Conservation (phyloP, 92 coral and sea anemone genomes). For the Actinostola sp. region DNA sequence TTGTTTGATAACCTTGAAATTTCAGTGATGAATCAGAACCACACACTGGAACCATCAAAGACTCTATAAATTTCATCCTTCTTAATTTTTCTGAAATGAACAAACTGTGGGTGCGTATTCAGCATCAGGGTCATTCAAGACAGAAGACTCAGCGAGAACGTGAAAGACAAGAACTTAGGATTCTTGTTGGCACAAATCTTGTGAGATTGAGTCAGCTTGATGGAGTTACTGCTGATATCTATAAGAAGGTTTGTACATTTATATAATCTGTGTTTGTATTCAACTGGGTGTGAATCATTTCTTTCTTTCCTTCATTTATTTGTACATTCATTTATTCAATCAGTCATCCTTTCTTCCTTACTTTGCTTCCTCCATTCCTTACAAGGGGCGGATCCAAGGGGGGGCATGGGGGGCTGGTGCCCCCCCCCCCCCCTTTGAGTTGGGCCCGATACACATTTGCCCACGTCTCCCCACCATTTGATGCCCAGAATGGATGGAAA, state of each 20-base stretch:
- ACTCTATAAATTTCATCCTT: slow-evolving; percentile 87
- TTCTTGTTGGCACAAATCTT: slow-evolving; percentile 94
- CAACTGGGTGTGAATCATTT: background rate
- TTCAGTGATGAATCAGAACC: slow-evolving; percentile 61
- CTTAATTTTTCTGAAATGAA: slow-evolving; percentile 98
- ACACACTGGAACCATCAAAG: slow-evolving; percentile 85
- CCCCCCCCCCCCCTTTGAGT: too few relatives aligned
- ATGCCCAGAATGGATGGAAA: too few relatives aligned
- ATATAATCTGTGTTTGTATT: background rate
- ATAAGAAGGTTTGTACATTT: slow-evolving; percentile 60
- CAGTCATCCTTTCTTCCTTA: background rate
- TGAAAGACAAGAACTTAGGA: slow-evolving; percentile 93
- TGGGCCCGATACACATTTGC: too few relatives aligned
- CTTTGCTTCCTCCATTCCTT: background rate
- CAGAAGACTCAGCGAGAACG: slow-evolving; percentile 89
- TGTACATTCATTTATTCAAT: background rate
- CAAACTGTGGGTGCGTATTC: slow-evolving; percentile 97
- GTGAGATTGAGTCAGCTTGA: slow-evolving; percentile 96
- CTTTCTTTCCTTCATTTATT: background rate
- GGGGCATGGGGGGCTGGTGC: too few relatives aligned
- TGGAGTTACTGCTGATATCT: slow-evolving; percentile 81
- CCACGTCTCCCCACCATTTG: too few relatives aligned
- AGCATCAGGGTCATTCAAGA: slow-evolving; percentile 96
- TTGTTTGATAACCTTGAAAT: background rate
- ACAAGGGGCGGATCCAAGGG: too few relatives aligned